Base-by-base conservation (phyloP, 2,797 vertebrate genomes). In the Lithobates pipiens region DNA sequence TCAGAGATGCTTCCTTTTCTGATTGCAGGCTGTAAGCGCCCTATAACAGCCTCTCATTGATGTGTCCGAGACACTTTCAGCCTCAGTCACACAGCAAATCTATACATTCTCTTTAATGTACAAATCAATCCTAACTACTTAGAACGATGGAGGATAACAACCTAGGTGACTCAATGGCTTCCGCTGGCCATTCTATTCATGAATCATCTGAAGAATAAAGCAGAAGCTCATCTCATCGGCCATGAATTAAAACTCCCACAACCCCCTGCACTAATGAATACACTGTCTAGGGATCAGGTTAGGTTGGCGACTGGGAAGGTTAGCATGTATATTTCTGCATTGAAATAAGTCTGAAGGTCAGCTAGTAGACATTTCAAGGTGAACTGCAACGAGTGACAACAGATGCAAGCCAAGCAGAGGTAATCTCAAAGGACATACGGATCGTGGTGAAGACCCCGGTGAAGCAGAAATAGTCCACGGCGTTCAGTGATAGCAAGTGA, bases 401-500 rank as follows among this genome's bases (percentile, higher is more conserved):
- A 10, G 10, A 61, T 61, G 54, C 21, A 23, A 67, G 23, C 25
- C 23, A 27, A 67, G 63, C 25, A 27, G 25, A 27, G 65, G 65
- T 25, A 25, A 23, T 29, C 65, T 67, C n/a, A 2, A 15, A 32
- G 10, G 32, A 93, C 98, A 95, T 91, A 99, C 98, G 95, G 93
- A 99, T 97, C 39, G 98, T 98, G 90, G 97, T 97, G 93, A 99
- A 99, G 89, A 97, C 96, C 0, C 96, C 97, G 67, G 98, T 99
- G 91, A 99, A 99, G 93, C 98, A 99, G 95, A 98, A 98, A 89
- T 99, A 99, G 93, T 99, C 98, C 92, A 99, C 97, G 0, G 98
- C 97, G 13, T 99, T 99, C 89, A 99, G 96, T 0, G 98, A 98
- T 13, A 99, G 96, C 75, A 99, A 95, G 90, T 99, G 98, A 93